Evolutionary conservation across 2,797 vertebrate species (phyloP), one percentile per base, ranked within the genome.

Genomic region (Meda fulgida): DNA sequence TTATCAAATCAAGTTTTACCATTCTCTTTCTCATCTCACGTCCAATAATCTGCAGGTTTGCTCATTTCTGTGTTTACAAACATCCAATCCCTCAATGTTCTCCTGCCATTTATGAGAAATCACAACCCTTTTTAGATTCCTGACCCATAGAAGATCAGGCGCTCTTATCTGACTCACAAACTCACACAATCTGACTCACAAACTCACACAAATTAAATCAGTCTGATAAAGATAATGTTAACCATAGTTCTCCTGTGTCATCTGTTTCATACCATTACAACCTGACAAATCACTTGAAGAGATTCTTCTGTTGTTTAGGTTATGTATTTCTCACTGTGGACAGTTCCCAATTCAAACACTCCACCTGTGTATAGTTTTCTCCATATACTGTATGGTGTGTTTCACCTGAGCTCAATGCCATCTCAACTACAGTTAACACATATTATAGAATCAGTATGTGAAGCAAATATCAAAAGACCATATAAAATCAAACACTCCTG

Each of bases 141-240:
- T 31, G 80, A 71, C 36, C 23, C 14, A 38, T 14, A 19, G 23
- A 69, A 19, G 29, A 31, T 7, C 66, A 43, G 4, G 36, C 7
- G 23, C 7, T 71, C 78, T 81, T 88, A 79, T 87, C 83, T 85
- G 53, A 81, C 58, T 4, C 10, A 58, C 29, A 78, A 73, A 81
- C 58, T 21, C 77, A n/a, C n/a, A n/a, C n/a, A n/a, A 79, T 87
- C 83, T 85, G 53, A 81, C 58, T 4, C 10, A 58, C 29, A 78
- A 73, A 81, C 58, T 21, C 77, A n/a, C n/a, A n/a, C n/a, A n/a
- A n/a, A 63, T 81, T 67, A 66, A 78, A 73, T 65, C 21, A 63
- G 46, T 58, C 69, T 72, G 55, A 36, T 4, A 10, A 79, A 48
- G 65, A 88, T 81, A 73, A 84, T 80, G 36, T 67, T 40, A 78